phyloP scores from a whole-genome alignment of 2,113 vertebrate species.

The Myodes glareolus region DNA sequence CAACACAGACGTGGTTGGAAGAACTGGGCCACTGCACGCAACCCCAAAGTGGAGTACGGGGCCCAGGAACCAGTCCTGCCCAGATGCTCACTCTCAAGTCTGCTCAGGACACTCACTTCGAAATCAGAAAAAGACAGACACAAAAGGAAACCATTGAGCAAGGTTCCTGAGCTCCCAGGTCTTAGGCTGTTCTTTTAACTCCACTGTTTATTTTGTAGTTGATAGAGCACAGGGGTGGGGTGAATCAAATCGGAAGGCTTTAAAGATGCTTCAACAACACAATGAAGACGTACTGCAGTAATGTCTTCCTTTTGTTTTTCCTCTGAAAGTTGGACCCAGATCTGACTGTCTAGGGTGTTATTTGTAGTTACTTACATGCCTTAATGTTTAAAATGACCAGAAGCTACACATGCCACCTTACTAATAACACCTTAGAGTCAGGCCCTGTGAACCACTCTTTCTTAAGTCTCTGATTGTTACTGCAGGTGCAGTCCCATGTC shows the following conservation, averaged over 20 bases:
- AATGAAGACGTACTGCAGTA: neutral
- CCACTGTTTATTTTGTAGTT: neutral
- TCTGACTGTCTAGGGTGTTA: neutral
- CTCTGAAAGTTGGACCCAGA: neutral
- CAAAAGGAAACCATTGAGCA: neutral
- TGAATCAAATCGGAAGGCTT: neutral
- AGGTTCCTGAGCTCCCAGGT: too few relatives aligned
- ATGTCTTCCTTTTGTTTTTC: neutral
- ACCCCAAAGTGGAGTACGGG: accelerated
- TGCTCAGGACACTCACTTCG: neutral
- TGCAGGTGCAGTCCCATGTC: accelerated
- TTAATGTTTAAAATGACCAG: neutral
- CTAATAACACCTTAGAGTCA: too few relatives aligned
- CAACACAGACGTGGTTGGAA: accelerated
- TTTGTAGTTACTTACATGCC: neutral
- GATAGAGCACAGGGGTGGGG: accelerated
- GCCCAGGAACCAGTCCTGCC: accelerated
- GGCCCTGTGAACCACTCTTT: accelerated
- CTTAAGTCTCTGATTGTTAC: neutral
- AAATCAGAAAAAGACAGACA: neutral
- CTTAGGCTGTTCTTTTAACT: neutral
- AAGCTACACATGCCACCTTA: neutral
- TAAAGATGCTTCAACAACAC: neutral
- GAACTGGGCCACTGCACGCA: accelerated
- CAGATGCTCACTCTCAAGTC: neutral